Evolutionary conservation across 2,888 invertebrate species (phyloP).

Genomic region (Ophion ventricosus): DNA sequence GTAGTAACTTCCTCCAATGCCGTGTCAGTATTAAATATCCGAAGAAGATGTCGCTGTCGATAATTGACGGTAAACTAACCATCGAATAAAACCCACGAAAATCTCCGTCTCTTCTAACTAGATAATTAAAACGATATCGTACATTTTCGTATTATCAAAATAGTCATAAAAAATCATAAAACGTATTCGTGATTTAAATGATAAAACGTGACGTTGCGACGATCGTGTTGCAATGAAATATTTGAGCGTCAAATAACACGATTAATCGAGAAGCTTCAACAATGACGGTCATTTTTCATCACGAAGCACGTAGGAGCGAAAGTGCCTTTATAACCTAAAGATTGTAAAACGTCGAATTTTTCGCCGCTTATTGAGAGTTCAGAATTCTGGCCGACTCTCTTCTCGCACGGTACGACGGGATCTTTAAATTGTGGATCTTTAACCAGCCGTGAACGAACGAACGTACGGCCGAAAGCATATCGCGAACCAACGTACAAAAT

Average conservation of each 20-base stretch:
- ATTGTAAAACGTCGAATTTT: slow-evolving; percentile 20
- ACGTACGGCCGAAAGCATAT: background rate
- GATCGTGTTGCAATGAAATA: background rate
- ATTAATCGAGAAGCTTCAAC: background rate
- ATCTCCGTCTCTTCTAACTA: background rate
- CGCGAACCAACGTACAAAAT: slow-evolving; percentile 9
- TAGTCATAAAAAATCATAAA: background rate
- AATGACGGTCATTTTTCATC: slow-evolving; percentile 29
- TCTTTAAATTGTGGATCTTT: slow-evolving; percentile 18
- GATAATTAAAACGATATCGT: background rate
- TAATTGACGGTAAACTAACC: background rate
- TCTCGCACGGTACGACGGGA: slow-evolving; percentile 1
- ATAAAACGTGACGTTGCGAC: background rate
- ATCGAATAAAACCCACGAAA: background rate
- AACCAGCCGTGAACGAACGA: background rate
- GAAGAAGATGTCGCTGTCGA: slow-evolving; percentile 2
- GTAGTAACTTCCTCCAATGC: background rate
- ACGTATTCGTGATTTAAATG: background rate
- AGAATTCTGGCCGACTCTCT: slow-evolving; percentile 10
- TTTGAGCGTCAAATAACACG: slow-evolving; percentile 14
- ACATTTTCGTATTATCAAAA: background rate
- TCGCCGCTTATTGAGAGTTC: slow-evolving; percentile 24
- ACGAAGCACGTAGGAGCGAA: background rate
- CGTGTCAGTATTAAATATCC: background rate
- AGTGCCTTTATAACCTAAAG: slow-evolving; percentile 40